Evolutionary conservation across 2,888 invertebrate species (phyloP), one percentile per base, ranked within the genome.

Genomic region (Hyposoter didymator): DNA sequence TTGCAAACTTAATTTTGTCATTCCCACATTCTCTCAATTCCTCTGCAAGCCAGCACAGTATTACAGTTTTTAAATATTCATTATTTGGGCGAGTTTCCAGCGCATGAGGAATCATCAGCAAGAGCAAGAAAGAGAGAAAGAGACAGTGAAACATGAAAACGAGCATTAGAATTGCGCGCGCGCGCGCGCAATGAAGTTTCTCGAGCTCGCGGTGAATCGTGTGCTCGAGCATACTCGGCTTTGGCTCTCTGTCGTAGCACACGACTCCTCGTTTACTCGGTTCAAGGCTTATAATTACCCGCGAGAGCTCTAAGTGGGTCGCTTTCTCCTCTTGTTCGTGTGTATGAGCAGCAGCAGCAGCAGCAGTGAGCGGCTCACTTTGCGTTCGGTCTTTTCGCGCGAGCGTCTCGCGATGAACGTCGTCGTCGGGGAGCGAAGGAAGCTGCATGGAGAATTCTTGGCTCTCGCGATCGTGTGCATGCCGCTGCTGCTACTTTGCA

Each of bases 261-360:
- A 88, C 90, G 89, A 90, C 89, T 91, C 91, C 90, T 91, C 91
- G 92, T 90, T 91, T 89, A 90, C 91, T 91, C 89, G 92, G 90
- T 92, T 92, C 92, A 92, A 92, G 92, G 93, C 92, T 93, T 93
- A 91, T 93, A 93, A 93, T 93, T 93, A 93, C 92, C 91, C 81
- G 74, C 81, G 74, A 90, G 91, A 88, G 82, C 91, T 89, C 90
- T 90, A 91, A 93, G 93, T 93, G 92, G 93, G 93, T 93, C 93
- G 93, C 92, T 93, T 93, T 93, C 93, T 93, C 92, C 92, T 92
- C 90, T 74, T 59, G 49, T 5, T 55, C 52, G 52, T 22, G 52
- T 22, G 52, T 67, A 39, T 47, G 47, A n/a, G 72, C 52, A 22
- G 55, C 55, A 22, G 55, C 55, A n/a, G 72, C 52, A 22, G 55